Conservation (phyloP, 2,797 vertebrate species). For the Mallotus villosus region DNA sequence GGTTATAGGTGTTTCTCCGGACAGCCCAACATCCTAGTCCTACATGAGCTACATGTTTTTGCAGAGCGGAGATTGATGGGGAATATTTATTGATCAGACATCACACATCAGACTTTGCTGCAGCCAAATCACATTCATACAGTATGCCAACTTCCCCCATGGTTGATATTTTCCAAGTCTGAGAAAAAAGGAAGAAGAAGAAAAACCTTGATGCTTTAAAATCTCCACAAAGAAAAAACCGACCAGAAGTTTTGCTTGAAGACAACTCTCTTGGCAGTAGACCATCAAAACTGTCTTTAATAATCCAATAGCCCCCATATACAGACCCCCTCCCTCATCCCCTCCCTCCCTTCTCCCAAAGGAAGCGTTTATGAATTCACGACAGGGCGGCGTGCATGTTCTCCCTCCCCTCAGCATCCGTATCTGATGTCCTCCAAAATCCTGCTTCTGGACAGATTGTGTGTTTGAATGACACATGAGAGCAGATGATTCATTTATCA, state of each 20-base stretch:
- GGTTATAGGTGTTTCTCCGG: background rate
- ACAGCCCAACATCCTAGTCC: background rate
- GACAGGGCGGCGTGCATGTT: slow-evolving; percentile 26
- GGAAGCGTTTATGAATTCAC: slow-evolving; percentile 52
- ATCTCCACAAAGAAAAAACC: slow-evolving; percentile 31
- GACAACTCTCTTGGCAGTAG: slow-evolving; percentile 28
- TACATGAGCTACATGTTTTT: background rate
- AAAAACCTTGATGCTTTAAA: background rate
- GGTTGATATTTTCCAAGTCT: slow-evolving; percentile 30
- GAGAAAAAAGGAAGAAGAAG: slow-evolving; percentile 33
- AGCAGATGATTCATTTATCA: slow-evolving; percentile 70
- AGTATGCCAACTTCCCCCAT: slow-evolving; percentile 13
- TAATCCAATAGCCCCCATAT: slow-evolving; percentile 34
- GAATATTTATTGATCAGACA: slow-evolving; percentile 23
- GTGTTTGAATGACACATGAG: slow-evolving; percentile 58
- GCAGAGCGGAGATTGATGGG: background rate
- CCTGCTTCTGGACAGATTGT: slow-evolving; percentile 49
- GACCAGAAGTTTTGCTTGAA: slow-evolving; percentile 24
- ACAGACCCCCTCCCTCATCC: too few relatives aligned
- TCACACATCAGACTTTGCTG: slow-evolving; percentile 33
- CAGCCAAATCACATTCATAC: slow-evolving; percentile 19
- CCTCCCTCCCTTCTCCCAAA: slow-evolving; percentile 33
- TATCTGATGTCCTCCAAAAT: slow-evolving; percentile 57
- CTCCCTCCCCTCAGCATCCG: slow-evolving; percentile 36
- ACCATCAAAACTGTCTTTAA: slow-evolving; percentile 28